These are phyloP conservation scores for Linurgus olivaceus DNA, from an alignment of 2,797 vertebrate species.

Conservation along the genomic window DNA sequence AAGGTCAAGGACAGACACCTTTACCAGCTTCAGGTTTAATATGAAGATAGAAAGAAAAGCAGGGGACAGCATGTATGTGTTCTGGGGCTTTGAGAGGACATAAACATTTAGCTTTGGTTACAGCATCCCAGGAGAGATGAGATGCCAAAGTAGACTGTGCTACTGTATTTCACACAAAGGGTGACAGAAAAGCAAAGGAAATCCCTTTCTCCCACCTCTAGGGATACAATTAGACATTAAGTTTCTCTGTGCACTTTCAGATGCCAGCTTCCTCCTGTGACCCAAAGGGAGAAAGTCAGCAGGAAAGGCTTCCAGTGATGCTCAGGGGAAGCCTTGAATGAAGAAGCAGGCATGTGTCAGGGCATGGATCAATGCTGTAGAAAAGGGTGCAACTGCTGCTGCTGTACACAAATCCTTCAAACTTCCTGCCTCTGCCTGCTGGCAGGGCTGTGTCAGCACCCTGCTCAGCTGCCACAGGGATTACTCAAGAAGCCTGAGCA, in stretches of 20 bases:
- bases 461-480: neutral
- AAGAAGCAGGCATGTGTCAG: neutral
- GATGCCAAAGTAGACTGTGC: neutral
- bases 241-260: neutral
- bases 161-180: neutral
- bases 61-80: neutral
- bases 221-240: neutral
- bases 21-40: neutral
- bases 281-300: neutral
- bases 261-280: neutral
- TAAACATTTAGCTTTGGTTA: neutral
- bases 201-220: neutral
- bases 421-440: neutral
- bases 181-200: neutral
- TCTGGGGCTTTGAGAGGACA: neutral
- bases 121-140: neutral
- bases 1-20: neutral
- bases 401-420: neutral
- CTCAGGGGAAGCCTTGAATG: neutral
- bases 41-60: neutral
- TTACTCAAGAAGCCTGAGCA: neutral
- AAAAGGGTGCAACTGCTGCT: neutral
- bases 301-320: neutral
- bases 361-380: accelerated
- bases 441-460: neutral